Conservation (phyloP, 2,888 invertebrate genomes). For the Arenicola marina region DNA sequence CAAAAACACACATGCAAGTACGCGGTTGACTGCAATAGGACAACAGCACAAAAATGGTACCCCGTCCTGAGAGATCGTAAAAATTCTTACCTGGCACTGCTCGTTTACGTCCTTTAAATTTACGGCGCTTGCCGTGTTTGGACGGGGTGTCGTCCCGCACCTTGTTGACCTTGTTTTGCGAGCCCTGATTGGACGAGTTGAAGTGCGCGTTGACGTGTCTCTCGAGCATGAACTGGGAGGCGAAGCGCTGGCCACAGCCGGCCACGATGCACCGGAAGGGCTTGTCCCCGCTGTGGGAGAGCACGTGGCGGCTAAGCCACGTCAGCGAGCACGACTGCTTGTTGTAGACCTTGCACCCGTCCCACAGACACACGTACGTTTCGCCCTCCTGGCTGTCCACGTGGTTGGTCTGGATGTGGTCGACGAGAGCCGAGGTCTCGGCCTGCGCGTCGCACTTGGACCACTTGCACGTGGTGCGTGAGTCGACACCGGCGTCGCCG, state of each 20-base stretch:
- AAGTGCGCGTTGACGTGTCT: conserved; percentile 94
- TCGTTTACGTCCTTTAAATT: background rate
- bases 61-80: too few species aligned
- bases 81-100: conserved; percentile 7
- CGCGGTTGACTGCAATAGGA: too few species aligned
- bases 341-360: conserved; percentile 91
- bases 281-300: conserved; percentile 89
- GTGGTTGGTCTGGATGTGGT: background rate
- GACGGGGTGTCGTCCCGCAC: background rate
- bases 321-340: conserved; percentile 88
- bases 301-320: conserved; percentile 91
- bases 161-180: background rate
- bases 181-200: conserved; percentile 62
- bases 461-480: background rate
- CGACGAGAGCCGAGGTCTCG: background rate
- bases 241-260: conserved; percentile 74
- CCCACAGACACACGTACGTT: conserved; percentile 77
- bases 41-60: too few species aligned
- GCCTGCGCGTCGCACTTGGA: background rate
- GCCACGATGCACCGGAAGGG: conserved; percentile 95
- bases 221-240: conserved; percentile 71
- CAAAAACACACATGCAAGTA: too few species aligned
- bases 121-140: background rate
- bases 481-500: too few species aligned
- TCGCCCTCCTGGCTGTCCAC: background rate